Base-by-base conservation (phyloP, 2,888 invertebrate genomes). In the Folsomia candida region DNA sequence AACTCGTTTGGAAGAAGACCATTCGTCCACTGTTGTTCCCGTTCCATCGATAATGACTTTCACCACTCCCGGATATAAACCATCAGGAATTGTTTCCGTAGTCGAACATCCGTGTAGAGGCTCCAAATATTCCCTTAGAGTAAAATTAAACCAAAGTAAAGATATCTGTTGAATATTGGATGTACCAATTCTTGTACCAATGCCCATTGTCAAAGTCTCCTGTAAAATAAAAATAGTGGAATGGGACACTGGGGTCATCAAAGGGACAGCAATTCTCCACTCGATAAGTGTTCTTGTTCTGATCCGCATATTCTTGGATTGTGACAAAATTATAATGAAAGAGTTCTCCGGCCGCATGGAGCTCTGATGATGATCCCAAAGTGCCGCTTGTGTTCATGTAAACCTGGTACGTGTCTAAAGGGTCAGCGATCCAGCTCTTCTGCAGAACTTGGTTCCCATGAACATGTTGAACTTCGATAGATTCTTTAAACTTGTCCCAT, bases 161-260 rank as follows among this genome's bases (percentile, higher is more conserved):
- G n/a, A n/a, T n/a, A n/a, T n/a, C n/a, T n/a, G n/a, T n/a, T n/a
- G n/a, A n/a, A n/a, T n/a, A n/a, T n/a, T n/a, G n/a, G n/a, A n/a
- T n/a, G n/a, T n/a, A n/a, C n/a, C n/a, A n/a, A n/a, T n/a, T n/a
- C n/a, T n/a, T n/a, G n/a, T n/a, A n/a, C 77, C 77, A 77, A 59
- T 77, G 77, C 9, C 77, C 77, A 60, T 75, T 76, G 37, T 77
- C 77, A 58, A 69, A 77, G 37, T 76, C 75, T 6, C 77, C 77
- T 1, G 77, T 77, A 20, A 77, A 77, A 28, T 74, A 70, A 47
- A 77, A 76, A 68, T 74, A 74, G 63, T 74, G 72, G 51, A 73
- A 73, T 4, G 74, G 69, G 9, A 67, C 27, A 0, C 29, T 28
- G 2, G 62, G 20, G 1, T 68, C 63, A 26, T 67, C 25, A 28